Base-by-base conservation (phyloP, 2,797 vertebrate genomes). In the Hybognathus amarus region DNA sequence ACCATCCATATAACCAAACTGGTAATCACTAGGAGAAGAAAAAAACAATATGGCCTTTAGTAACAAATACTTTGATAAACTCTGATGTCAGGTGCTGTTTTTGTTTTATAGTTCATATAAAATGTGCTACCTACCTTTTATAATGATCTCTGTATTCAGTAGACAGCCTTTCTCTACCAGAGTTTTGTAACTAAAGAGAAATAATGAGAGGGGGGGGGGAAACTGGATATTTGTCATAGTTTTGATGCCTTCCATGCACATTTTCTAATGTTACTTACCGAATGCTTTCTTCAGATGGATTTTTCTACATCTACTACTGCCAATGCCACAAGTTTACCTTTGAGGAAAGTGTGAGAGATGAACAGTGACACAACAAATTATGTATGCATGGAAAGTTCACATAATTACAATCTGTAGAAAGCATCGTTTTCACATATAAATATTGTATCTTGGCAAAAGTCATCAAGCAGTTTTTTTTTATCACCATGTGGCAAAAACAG, bases 1-100 rank as follows among this genome's bases (percentile, higher is more conserved):
- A 61, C 94, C 97, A 73, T 97, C 95, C 95, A 98, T 96, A 86
- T 96, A 96, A 67, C 98, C 98, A 90, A 99, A 99, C 85, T 97
- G 95, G 89, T 98, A 96, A 89, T 93, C 91, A 80, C 97, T 98
- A 90, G 54, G 77, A 91, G 15, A 47, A 15, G 80, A 10, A 73
- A 30, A 24, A 27, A 68, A 11, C 9, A 70, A 71, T 20, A 54
- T 30, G 24, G 18, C 8, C 5, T 47, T 77, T 47, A 33, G 30
- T 63, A 67, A 68, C 13, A 42, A 47, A 47, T 80, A 10, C 24
- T 18, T 47, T 52, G 9, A 42, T 64, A 42, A 50, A 52, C 12
- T 33, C 1, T 36, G 0, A 30, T 33, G 15, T 18, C 52, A 22
- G 24, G 54, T 22, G 27, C 22, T 38, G 7, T 24, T 77, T 42